phyloP scores from a whole-genome alignment of 2,888 invertebrate genomes.

The Theodoxus fluviatilis region DNA sequence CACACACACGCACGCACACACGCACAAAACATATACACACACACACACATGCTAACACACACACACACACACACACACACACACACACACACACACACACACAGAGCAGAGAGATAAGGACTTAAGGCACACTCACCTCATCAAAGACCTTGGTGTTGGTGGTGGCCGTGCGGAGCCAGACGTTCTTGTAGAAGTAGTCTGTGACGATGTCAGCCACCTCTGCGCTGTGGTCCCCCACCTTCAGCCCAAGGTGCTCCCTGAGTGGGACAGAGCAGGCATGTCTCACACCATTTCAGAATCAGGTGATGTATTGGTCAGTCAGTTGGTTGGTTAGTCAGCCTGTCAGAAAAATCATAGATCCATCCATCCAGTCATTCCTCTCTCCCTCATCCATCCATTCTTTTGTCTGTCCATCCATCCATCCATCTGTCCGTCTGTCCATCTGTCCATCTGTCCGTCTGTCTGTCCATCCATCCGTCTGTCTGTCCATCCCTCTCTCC shows the following conservation, averaged over 20 bases:
- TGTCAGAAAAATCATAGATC: too few species aligned
- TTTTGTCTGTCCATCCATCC: too few species aligned
- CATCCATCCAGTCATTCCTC: too few species aligned
- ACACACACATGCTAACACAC: not conserved
- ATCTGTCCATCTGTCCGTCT: too few species aligned
- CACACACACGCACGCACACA: not conserved
- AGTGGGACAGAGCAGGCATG: not conserved
- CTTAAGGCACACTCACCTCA: conserved; percentile 69
- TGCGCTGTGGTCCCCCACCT: conserved; percentile 65
- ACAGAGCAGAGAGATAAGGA: not conserved
- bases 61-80: not conserved
- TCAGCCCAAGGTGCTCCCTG: conserved; percentile 86
- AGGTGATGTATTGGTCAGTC: too few species aligned
- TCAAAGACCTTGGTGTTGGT: conserved; percentile 89
- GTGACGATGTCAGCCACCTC: conserved; percentile 82
- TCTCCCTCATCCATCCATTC: too few species aligned
- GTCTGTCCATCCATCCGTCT: too few species aligned
- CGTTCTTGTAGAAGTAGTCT: conserved; percentile 81
- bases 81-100: not conserved
- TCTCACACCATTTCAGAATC: not conserved
- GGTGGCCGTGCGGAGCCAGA: conserved; percentile 83
- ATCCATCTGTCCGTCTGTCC: too few species aligned
- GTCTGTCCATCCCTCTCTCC: too few species aligned
- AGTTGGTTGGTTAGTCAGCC: too few species aligned
- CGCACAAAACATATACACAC: not conserved